Conservation (phyloP, 2,797 vertebrate species). For the Dryobates pubescens region DNA sequence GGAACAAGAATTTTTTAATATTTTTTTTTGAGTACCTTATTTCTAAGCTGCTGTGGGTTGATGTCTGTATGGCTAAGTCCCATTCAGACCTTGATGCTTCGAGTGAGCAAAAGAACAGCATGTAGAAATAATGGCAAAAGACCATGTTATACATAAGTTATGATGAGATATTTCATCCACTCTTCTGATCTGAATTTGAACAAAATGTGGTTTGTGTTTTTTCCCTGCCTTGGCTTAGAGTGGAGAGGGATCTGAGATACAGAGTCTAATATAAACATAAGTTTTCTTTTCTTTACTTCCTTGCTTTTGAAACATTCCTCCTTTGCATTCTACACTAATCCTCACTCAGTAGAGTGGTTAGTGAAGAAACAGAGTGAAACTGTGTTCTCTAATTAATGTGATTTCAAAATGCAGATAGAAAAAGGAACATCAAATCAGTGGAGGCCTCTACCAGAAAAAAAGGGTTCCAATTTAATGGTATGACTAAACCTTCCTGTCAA, state of each 20-base stretch:
- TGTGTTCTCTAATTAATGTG: background rate
- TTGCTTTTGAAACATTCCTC: conserved; percentile 33
- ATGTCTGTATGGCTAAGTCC: background rate
- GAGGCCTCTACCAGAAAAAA: background rate
- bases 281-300: background rate
- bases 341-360: background rate
- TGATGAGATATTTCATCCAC: background rate
- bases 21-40: background rate
- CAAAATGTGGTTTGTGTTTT: background rate
- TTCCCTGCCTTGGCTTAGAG: background rate
- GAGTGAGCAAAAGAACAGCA: background rate
- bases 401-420: background rate
- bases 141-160: rapidly evolving
- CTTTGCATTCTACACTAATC: background rate
- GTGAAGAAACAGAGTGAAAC: background rate
- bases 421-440: background rate
- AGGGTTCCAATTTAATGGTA: background rate
- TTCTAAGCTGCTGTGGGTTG: background rate
- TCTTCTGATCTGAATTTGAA: background rate
- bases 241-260: background rate
- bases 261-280: background rate
- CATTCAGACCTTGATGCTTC: background rate
- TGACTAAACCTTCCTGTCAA: background rate
- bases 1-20: conserved; percentile 2
- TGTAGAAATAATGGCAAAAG: background rate